Conservation (phyloP, 30 jellyfish, hydroid and myxozoan genomes). For the Catostylus mosaicus region DNA sequence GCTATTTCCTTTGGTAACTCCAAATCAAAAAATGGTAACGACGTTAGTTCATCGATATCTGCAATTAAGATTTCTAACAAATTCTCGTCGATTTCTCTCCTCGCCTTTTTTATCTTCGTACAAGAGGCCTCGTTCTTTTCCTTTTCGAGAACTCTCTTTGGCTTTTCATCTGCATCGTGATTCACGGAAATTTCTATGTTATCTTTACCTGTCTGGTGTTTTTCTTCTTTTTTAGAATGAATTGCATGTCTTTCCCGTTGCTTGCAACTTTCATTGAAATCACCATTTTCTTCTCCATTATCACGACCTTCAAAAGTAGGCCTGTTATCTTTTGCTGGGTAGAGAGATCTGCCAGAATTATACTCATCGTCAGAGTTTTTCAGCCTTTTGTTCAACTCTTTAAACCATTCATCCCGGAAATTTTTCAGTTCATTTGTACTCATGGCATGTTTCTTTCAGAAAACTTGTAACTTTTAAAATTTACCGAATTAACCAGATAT, state of each 20-base stretch:
- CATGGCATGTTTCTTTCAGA: conserved; percentile 9
- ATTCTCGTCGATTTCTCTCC: conserved; percentile 15
- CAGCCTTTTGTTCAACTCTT: conserved; percentile 2
- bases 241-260: neutral
- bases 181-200: neutral
- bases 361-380: neutral
- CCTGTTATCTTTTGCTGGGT: too few relatives aligned
- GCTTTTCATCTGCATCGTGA: neutral
- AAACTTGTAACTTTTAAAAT: neutral
- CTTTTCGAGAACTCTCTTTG: neutral
- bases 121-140: neutral
- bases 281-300: neutral
- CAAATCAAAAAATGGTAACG: conserved; percentile 84
- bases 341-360: too few relatives aligned
- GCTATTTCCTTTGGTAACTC: conserved; percentile 92
- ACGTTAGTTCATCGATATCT: conserved; percentile 79
- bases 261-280: neutral
- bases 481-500: too few relatives aligned
- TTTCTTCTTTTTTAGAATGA: neutral
- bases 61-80: conserved; percentile 70
- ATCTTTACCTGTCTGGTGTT: neutral
- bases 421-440: neutral
- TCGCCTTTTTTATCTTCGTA: neutral
- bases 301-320: neutral
- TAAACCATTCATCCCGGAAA: conserved; percentile 40